phyloP scores from a whole-genome alignment of 1,140 invertebrate species.

The Drepana arcuata region DNA sequence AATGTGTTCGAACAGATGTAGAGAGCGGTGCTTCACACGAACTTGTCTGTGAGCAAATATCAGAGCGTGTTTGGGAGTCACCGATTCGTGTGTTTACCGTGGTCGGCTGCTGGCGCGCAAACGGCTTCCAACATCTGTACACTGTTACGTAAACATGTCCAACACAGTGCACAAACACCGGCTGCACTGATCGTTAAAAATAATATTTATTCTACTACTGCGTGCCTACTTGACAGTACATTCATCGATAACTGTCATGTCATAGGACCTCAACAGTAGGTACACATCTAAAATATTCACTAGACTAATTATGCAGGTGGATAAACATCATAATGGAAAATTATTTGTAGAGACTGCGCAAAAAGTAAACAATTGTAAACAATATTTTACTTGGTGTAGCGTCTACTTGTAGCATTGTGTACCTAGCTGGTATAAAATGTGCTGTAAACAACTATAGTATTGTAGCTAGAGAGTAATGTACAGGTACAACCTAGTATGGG shows the following conservation, averaged over 20 bases:
- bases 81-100: constrained; percentile 33
- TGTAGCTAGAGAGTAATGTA: constrained; percentile 19
- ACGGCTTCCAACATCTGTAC: constrained; percentile 36
- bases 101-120: constrained; percentile 18
- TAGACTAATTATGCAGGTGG: constrained; percentile 10
- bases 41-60: constrained; percentile 35
- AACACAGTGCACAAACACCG: constrained; percentile 49
- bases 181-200: constrained; percentile 64
- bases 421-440: background rate
- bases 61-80: constrained; percentile 34
- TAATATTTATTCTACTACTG: constrained; percentile 63
- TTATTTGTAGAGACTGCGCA: constrained; percentile 23
- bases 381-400: constrained; percentile 19
- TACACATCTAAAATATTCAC: constrained; percentile 6
- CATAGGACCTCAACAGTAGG: background rate
- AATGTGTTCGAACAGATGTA: constrained; percentile 14
- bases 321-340: constrained; percentile 22
- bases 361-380: constrained; percentile 23
- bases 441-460: background rate
- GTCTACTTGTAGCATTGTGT: constrained; percentile 8
- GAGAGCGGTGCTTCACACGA: constrained; percentile 24
- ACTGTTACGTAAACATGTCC: constrained; percentile 67
- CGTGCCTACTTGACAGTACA: constrained; percentile 18
- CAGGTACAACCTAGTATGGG: background rate
- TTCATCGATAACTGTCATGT: constrained; percentile 20